Percentiles rank a stretch among this genome's conserved stretches.
Conservation (phyloP, 1,140 invertebrate species). For the Hylaeus anthracinus region DNA sequence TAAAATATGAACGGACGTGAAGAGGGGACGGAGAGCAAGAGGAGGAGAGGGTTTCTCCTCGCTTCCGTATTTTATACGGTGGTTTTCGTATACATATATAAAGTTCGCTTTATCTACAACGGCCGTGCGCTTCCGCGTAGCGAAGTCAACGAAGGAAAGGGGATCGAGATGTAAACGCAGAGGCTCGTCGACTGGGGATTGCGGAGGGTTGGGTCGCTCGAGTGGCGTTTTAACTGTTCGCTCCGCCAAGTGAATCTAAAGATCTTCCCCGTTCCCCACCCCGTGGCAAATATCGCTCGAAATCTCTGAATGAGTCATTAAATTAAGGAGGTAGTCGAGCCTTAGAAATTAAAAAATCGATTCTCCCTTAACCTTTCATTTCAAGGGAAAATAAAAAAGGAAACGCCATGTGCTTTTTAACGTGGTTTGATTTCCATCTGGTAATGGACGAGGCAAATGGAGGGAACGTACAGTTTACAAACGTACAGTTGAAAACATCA, state of each 20-base stretch:
- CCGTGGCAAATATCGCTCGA: slow-evolving; percentile 6
- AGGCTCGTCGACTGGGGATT: background rate
- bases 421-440: background rate
- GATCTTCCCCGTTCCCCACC: background rate
- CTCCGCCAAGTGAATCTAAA: slow-evolving; percentile 8
- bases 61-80: slow-evolving; percentile 45
- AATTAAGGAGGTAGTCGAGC: slow-evolving; percentile 4
- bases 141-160: background rate
- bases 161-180: slow-evolving; percentile 8
- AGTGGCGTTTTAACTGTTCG: slow-evolving; percentile 15
- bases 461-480: no score
- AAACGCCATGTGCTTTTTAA: background rate
- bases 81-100: slow-evolving; percentile 40
- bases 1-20: slow-evolving; percentile 31
- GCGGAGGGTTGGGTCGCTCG: background rate
- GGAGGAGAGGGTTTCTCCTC: slow-evolving; percentile 11
- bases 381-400: no score
- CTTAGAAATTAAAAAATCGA: no score
- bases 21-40: background rate
- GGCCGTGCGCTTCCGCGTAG: slow-evolving; percentile 12
- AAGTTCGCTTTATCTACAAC: slow-evolving; percentile 28
- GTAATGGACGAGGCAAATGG: no score
- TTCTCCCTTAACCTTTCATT: no score
- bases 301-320: slow-evolving; percentile 27
- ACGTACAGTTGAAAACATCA: no score